phyloP scores from a whole-genome alignment of 2,888 invertebrate species.

The Cantharis flavilabris region DNA sequence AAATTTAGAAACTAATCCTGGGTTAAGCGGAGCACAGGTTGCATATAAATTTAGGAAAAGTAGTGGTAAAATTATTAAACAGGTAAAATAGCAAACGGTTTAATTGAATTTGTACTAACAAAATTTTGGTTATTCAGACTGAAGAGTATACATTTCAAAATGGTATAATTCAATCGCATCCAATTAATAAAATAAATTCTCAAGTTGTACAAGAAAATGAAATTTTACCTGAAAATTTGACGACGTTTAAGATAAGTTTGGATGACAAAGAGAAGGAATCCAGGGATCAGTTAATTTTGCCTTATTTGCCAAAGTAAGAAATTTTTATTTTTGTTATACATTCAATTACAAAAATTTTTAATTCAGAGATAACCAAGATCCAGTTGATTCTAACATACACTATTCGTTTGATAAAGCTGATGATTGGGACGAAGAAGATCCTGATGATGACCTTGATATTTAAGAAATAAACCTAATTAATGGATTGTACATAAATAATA shows the following conservation, averaged over 20 bases:
- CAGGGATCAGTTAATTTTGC: constrained; percentile 63
- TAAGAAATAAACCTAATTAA: constrained; percentile 43
- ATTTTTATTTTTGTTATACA: neutral
- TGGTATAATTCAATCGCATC: constrained; percentile 48
- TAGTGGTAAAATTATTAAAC: constrained; percentile 59
- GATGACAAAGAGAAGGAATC: constrained; percentile 66
- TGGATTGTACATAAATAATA: neutral
- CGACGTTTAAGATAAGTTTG: constrained; percentile 69
- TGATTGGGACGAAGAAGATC: constrained; percentile 86
- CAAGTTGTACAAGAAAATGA: constrained; percentile 39
- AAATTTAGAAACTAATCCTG: constrained; percentile 52
- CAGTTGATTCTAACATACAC: constrained; percentile 64
- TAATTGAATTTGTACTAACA: neutral
- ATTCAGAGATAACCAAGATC: constrained; percentile 22
- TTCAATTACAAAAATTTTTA: neutral
- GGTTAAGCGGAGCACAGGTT: constrained; percentile 44
- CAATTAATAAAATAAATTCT: constrained; percentile 49
- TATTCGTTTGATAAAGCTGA: constrained; percentile 79
- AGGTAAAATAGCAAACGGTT: constrained; percentile 41
- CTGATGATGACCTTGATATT: constrained; percentile 83
- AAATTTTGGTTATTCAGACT: constrained; percentile 33
- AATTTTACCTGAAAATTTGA: constrained; percentile 56
- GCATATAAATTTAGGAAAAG: constrained; percentile 57
- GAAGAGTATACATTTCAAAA: constrained; percentile 48
- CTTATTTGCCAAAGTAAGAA: constrained; percentile 60